These are phyloP conservation scores for Malaclemys terrapin DNA, from an alignment of 2,113 vertebrate species.

Conservation along the genomic window DNA sequence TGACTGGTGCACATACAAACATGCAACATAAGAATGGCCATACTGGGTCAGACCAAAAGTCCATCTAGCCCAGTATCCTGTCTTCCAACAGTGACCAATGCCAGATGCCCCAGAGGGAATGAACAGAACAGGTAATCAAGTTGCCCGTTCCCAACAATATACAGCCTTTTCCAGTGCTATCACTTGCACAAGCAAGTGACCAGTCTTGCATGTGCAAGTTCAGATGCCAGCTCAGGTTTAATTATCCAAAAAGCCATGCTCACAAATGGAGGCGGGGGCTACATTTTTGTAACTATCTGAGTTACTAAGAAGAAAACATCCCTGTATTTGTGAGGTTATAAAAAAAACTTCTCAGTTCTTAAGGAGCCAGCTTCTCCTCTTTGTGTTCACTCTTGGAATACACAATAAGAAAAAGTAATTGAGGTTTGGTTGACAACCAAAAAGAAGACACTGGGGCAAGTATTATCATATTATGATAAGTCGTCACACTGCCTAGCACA, in stretches of 20 bases:
- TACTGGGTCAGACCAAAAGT: too few species aligned
- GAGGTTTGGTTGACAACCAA: neutral
- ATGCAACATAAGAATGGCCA: neutral
- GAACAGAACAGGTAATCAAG: neutral
- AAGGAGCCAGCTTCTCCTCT: neutral
- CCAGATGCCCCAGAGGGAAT: too few species aligned
- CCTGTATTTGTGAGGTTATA: neutral
- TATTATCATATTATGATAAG: neutral
- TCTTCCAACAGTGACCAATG: too few species aligned
- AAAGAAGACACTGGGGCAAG: rapidly evolving
- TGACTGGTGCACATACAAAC: rapidly evolving
- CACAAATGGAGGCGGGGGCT: rapidly evolving
- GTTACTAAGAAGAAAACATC: rapidly evolving
- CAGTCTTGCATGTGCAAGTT: neutral
- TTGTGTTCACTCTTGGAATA: neutral
- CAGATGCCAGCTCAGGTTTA: rapidly evolving
- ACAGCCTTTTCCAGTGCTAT: neutral
- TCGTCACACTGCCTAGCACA: neutral
- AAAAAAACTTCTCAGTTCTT: neutral
- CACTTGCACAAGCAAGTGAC: neutral
- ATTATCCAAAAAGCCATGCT: neutral
- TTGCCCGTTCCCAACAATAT: too few species aligned
- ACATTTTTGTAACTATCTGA: rapidly evolving
- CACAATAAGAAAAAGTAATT: neutral
- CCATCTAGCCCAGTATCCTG: too few species aligned